These are phyloP conservation scores for Myanophis thanlyinensis DNA, from an alignment of 2,113 vertebrate genomes.

Conservation along the genomic window DNA sequence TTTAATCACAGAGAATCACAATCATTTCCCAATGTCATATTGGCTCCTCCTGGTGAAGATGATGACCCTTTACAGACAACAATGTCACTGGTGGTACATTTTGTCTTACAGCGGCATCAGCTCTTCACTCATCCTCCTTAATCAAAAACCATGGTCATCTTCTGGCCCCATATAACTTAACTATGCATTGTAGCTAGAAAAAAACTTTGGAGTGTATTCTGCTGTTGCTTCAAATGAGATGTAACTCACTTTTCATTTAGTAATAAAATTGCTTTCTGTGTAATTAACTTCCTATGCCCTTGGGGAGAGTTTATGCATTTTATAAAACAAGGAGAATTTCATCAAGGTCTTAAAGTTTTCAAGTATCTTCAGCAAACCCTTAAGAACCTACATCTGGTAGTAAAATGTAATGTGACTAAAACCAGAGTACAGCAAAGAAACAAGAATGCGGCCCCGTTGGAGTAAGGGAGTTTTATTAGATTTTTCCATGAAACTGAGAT, in stretches of 20 bases:
- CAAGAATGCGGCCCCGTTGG: background rate
- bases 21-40: background rate
- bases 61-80: background rate
- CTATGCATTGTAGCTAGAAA: background rate
- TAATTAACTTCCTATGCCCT: background rate
- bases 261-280: background rate
- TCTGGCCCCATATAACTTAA: background rate
- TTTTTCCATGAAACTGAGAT: constrained; percentile 36
- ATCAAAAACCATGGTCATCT: background rate
- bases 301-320: background rate
- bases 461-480: constrained; percentile 12
- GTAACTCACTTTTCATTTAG: background rate
- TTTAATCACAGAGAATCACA: background rate
- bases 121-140: background rate
- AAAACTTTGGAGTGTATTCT: background rate
- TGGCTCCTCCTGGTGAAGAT: background rate
- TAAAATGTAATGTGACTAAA: background rate
- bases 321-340: background rate
- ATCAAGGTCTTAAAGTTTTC: background rate
- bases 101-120: background rate
- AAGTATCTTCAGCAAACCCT: background rate
- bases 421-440: constrained; percentile 6
- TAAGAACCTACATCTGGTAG: background rate
- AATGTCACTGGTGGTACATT: background rate
- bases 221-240: background rate